A percentile compares a stretch with the other conserved stretches of the same genome.
phyloP scores from a whole-genome alignment of 2,113 vertebrate genomes.

The Scolopax mira region DNA sequence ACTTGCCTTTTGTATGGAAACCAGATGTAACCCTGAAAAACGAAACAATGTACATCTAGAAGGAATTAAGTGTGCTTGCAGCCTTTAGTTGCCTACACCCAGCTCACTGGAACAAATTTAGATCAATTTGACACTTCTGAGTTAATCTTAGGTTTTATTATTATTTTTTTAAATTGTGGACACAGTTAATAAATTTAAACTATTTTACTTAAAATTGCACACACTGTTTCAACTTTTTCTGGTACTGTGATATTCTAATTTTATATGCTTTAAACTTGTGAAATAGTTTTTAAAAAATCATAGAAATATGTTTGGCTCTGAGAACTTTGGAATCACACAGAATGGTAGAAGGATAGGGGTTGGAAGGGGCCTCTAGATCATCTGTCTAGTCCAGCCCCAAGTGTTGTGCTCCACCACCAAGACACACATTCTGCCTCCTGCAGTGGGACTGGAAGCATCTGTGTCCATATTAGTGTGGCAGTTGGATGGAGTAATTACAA shows the following conservation, averaged over 20 bases:
- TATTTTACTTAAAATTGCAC: not conserved
- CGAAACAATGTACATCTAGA: not conserved
- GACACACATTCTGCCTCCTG: not conserved
- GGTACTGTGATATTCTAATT: not conserved
- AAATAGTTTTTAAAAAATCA: not conserved
- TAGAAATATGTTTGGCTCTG: not conserved
- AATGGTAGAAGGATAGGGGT: not conserved
- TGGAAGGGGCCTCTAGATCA: not conserved
- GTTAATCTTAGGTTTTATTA: not conserved
- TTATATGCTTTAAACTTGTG: not conserved
- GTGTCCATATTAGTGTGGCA: fast-evolving
- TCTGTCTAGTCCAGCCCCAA: not conserved
- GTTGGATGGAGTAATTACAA: not conserved
- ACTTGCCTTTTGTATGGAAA: conserved; percentile 59
- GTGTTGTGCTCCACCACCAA: not conserved
- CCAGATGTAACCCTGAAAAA: not conserved
- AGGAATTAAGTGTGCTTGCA: not conserved
- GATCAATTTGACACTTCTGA: not conserved
- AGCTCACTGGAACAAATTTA: not conserved
- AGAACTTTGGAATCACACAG: not conserved
- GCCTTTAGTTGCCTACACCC: not conserved
- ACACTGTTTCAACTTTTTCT: not conserved
- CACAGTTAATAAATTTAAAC: not conserved
- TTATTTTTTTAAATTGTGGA: not conserved
- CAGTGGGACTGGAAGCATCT: not conserved